Evolutionary conservation across 1,140 invertebrate species (phyloP), one percentile per base, ranked within the genome.

Genomic region (Drosophila pruinosa): DNA sequence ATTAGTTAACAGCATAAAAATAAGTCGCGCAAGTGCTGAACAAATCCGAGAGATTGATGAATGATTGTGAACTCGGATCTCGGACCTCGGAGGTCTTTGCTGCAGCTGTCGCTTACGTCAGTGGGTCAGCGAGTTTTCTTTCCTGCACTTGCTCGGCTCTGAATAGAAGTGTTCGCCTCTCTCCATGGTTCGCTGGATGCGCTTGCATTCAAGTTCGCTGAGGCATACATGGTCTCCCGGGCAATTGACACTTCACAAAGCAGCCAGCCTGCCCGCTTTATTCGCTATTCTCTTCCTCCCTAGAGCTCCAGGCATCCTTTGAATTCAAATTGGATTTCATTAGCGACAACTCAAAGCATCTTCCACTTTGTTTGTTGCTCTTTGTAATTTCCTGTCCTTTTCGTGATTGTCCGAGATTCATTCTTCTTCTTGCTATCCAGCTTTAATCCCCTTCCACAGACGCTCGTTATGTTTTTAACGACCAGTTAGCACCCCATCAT

Each of bases 281-380:
- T 10, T 7, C 3, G 3, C 15, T 43, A 2, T 10, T 8, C 22
- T 22, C 17, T 7, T 12, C 15, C 31, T 59, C 15, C 6, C 7
- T n/a, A n/a, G n/a, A n/a, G n/a, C n/a, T n/a, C n/a, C n/a, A n/a
- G 19, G 39, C 8, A 38, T 31, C 15, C 28, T 15, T 69, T 54
- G n/a, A 70, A 56, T 80, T 70, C 73, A 80, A 86, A 86, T 86
- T 63, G 69, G 68, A 85, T 85, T 80, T 80, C 81, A 85, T 85
- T 85, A 85, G 64, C 73, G 69, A 85, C 77, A 86, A 64, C 75
- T 85, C 68, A 76, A 77, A 76, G 69, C 56, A 41, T 67, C 67
- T 76, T 85, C 72, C 73, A 64, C 67, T 54, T 67, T 72, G 69
- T 53, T 80, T 68, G 52, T 67, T 52, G 58, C 64, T 71, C 65